A percentile compares a stretch with the other conserved stretches of the same genome.
These are phyloP conservation scores for Heliconius congener DNA, from an alignment of 1,140 invertebrate genomes.

Conservation along the genomic window DNA sequence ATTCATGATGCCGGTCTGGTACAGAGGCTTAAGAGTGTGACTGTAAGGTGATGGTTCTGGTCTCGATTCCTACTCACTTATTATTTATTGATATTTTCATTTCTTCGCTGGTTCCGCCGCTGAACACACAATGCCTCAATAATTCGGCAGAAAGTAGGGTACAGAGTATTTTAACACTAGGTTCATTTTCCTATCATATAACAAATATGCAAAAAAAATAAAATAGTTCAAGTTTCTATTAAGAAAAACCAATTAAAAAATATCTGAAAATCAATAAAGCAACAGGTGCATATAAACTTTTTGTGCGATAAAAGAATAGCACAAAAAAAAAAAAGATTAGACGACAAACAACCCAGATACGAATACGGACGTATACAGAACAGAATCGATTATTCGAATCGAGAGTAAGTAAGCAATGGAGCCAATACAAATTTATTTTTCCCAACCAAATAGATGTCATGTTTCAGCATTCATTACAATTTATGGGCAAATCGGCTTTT, in stretches of 20 bases:
- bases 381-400: conserved; percentile 5
- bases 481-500: conserved; percentile 24
- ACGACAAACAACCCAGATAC: conserved; percentile 9
- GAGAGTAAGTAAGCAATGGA: conserved; percentile 9
- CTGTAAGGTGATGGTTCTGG: too few relatives aligned
- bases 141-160: too few relatives aligned
- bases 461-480: conserved; percentile 25
- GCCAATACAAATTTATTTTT: conserved; percentile 18
- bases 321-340: neutral
- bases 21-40: too few relatives aligned
- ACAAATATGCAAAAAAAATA: too few relatives aligned
- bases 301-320: neutral
- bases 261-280: neutral
- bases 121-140: too few relatives aligned
- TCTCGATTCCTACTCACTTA: too few relatives aligned
- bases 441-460: conserved; percentile 16
- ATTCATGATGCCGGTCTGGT: too few relatives aligned
- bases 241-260: neutral
- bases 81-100: too few relatives aligned
- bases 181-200: too few relatives aligned
- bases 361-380: neutral
- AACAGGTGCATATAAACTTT: conserved; percentile 6
- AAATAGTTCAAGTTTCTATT: neutral
- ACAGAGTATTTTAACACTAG: too few relatives aligned
- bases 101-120: too few relatives aligned